A percentile compares a stretch with the other conserved stretches of the same genome.
phyloP scores from a whole-genome alignment of 1,140 invertebrate genomes.

The Drosophila mauritiana region DNA sequence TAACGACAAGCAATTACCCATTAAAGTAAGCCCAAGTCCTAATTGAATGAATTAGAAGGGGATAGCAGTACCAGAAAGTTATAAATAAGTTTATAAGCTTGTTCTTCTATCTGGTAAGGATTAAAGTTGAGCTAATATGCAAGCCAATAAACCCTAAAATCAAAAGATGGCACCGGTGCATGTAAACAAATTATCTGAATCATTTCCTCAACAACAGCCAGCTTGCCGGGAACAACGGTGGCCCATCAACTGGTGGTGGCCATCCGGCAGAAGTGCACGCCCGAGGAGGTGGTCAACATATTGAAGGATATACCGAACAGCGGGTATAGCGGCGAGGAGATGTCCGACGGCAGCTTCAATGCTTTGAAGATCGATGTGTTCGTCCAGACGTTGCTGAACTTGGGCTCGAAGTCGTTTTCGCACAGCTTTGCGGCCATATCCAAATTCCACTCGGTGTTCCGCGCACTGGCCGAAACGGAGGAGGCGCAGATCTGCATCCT shows the following conservation, averaged over 20 bases:
- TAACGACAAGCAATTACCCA: background rate
- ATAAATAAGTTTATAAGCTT: too few species aligned
- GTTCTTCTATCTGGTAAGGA: too few species aligned
- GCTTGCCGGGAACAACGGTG: slow-evolving; percentile 91
- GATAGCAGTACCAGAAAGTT: background rate
- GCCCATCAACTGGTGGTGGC: slow-evolving; percentile 94
- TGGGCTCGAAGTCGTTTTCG: slow-evolving; percentile 98
- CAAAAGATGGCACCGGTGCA: background rate
- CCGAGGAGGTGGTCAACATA: slow-evolving; percentile 96
- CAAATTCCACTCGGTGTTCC: slow-evolving; percentile 98
- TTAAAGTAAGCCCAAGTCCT: background rate
- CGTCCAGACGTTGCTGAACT: slow-evolving; percentile 95
- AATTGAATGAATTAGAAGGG: background rate
- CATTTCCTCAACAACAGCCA: slow-evolving; percentile 85
- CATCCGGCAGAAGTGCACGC: slow-evolving; percentile 94
- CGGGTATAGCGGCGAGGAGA: slow-evolving; percentile 89
- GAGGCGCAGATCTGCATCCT: slow-evolving; percentile 98
- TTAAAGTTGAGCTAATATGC: too few species aligned
- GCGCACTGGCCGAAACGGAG: slow-evolving; percentile 95
- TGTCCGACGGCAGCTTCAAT: slow-evolving; percentile 90
- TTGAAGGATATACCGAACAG: slow-evolving; percentile 94
- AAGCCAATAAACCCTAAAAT: background rate
- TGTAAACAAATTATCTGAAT: slow-evolving; percentile 29
- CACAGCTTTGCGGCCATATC: slow-evolving; percentile 99
- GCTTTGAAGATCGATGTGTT: slow-evolving; percentile 98